Conservation (phyloP, 2,888 invertebrate genomes). For the Keiferia lycopersicella region DNA sequence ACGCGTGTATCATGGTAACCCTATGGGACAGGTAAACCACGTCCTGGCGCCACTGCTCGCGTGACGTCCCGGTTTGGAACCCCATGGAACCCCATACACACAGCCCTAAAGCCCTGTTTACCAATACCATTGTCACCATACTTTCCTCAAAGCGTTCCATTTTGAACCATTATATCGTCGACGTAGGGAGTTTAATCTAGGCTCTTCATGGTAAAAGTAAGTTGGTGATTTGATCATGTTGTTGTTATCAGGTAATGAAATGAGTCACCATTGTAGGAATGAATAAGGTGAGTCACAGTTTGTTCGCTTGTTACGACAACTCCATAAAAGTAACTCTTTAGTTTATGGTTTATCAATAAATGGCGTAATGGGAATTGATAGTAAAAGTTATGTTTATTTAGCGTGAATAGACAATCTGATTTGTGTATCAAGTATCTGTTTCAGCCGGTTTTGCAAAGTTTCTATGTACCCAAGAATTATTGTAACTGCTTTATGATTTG, state of each 20-base stretch:
- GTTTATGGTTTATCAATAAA: constrained; percentile 11
- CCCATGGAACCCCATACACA: constrained; percentile 30
- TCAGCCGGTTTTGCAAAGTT: too few species aligned
- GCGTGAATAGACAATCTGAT: background rate
- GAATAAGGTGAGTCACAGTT: constrained; percentile 44
- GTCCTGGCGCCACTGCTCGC: constrained; percentile 64
- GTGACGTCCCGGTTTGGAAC: constrained; percentile 54
- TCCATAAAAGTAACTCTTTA: constrained; percentile 1
- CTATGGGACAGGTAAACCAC: constrained; percentile 50
- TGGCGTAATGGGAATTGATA: background rate
- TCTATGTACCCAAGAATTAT: too few species aligned
- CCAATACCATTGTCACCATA: constrained; percentile 24
- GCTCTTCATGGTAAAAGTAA: constrained; percentile 22
- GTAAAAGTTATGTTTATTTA: background rate
- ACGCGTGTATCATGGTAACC: constrained; percentile 11
- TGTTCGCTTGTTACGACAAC: constrained; percentile 23
- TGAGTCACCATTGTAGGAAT: constrained; percentile 67
- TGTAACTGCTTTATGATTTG: too few species aligned
- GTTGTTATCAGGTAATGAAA: constrained; percentile 73
- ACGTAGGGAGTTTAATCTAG: background rate
- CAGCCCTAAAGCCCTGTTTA: constrained; percentile 32
- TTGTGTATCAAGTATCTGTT: background rate
- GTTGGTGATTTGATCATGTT: constrained; percentile 43
- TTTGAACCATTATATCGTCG: background rate
- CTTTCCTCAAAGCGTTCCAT: constrained; percentile 8